Evolutionary conservation across 2,888 invertebrate genomes (phyloP), one percentile per base, ranked within the genome.

Genomic region (Drosophila koepferae): DNA sequence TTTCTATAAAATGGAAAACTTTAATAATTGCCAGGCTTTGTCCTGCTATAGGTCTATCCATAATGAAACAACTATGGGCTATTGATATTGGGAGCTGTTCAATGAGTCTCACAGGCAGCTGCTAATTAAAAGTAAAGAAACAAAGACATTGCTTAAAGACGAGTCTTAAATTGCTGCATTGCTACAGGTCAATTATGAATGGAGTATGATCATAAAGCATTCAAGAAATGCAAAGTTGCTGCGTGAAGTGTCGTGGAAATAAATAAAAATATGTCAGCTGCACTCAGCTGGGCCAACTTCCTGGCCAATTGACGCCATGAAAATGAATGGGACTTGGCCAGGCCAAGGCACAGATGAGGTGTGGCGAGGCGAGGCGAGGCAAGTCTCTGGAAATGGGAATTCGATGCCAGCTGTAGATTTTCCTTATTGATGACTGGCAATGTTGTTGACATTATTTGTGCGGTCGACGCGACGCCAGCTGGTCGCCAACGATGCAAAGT

Each of bases 401-500:
- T 51, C 74, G 58, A 64, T 80, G 67, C 72, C 80, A 75, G 80
- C 80, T 77, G 76, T 75, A 72, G 60, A 46, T 51, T 63, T 62
- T 36, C 53, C 64, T 53, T 83, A 83, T 88, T 88, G 86, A 86
- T 83, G 89, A 71, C 74, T 68, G 63, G 69, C 82, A 80, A 88
- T 86, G 88, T 77, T 85, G 86, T 82, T 88, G 83, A 83, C 88
- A 83, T 88, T 80, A 83, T 86, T 88, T 80, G 86, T 87, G 83
- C 69, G 83, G 80, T 74, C 60, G 74, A 59, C 69, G 86, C 60
- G 74, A 59, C 80, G 86, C 88, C 83, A 73, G 86, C 82, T 82
- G 82, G 85, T 72, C 87, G 82, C 71, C 82, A 55, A 48, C 80
- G 80, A 88, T 88, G 89, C 89, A 83, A 77, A 86, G 77, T 84